A percentile compares a stretch with the other conserved stretches of the same genome.
Evolutionary conservation across 2,113 vertebrate genomes (phyloP).

Genomic region (Erpornis zantholeuca): DNA sequence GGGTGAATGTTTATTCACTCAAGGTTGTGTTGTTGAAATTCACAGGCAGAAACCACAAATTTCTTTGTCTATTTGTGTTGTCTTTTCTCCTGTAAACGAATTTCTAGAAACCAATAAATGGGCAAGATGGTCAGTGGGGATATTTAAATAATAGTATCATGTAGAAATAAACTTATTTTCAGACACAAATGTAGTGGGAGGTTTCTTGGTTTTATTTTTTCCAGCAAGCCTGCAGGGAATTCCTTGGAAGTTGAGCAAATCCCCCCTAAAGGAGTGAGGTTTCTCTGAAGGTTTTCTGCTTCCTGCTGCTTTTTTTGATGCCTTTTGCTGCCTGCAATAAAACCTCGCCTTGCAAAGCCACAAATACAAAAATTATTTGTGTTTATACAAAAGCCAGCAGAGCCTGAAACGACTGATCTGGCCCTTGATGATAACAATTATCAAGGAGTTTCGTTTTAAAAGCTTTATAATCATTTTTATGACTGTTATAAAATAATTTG

Average conservation of each 20-base stretch:
- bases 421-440: background rate
- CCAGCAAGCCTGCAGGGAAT: background rate
- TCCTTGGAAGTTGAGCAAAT: background rate
- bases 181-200: rapidly evolving
- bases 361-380: background rate
- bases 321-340: background rate
- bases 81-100: background rate
- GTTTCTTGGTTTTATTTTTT: background rate
- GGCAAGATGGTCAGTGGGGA: background rate
- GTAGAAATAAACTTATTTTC: background rate
- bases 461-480: background rate
- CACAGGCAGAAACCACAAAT: background rate
- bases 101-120: background rate
- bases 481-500: background rate
- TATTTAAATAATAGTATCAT: background rate
- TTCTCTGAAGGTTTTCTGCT: background rate
- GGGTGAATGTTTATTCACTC: background rate
- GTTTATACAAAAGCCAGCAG: background rate
- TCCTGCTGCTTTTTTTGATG: background rate
- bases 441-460: background rate
- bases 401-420: background rate
- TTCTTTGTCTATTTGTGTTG: background rate
- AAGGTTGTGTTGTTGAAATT: background rate
- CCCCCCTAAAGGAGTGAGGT: background rate
- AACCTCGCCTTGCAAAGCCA: background rate